Evolutionary conservation across 2,888 invertebrate species (phyloP).

Genomic region (Eupeodes latifasciatus): DNA sequence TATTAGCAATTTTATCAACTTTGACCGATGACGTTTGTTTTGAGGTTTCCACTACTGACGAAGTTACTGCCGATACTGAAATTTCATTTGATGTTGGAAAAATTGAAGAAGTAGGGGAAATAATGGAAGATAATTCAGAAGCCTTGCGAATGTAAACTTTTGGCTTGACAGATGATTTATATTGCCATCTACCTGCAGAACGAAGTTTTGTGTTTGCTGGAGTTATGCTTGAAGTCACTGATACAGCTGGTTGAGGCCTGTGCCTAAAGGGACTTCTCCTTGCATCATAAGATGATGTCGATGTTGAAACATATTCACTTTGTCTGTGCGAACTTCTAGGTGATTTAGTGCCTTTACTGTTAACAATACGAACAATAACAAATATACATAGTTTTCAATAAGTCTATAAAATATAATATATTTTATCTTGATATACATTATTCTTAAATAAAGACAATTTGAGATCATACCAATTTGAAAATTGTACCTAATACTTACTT

Average conservation of each 20-base stretch:
- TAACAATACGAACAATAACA: neutral
- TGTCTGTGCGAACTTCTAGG: conserved; percentile 62
- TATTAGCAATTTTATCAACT: conserved; percentile 84
- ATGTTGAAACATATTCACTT: conserved; percentile 79
- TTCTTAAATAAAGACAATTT: no score
- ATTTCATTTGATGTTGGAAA: conserved; percentile 86
- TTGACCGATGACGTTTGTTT: conserved; percentile 83
- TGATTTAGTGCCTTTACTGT: conserved; percentile 64
- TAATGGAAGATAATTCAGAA: conserved; percentile 78
- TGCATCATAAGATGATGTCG: conserved; percentile 78
- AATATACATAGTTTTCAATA: no score
- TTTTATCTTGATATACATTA: no score
- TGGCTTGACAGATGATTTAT: conserved; percentile 95
- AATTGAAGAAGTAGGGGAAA: conserved; percentile 75
- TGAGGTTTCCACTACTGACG: conserved; percentile 85
- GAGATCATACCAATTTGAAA: neutral
- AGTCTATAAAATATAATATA: no score
- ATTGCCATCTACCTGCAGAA: conserved; percentile 91
- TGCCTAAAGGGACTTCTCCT: conserved; percentile 89
- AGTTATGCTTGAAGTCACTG: neutral
- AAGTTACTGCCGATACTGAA: conserved; percentile 91
- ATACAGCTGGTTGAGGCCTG: conserved; percentile 85
- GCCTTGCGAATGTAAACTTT: conserved; percentile 91
- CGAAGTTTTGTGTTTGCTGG: conserved; percentile 50
- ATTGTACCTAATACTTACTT: conserved; percentile 28